A percentile compares a stretch with the other conserved stretches of the same genome.
These are phyloP conservation scores for Anthopleura xanthogrammica DNA, from an alignment of 92 coral and sea anemone species.

Conservation along the genomic window DNA sequence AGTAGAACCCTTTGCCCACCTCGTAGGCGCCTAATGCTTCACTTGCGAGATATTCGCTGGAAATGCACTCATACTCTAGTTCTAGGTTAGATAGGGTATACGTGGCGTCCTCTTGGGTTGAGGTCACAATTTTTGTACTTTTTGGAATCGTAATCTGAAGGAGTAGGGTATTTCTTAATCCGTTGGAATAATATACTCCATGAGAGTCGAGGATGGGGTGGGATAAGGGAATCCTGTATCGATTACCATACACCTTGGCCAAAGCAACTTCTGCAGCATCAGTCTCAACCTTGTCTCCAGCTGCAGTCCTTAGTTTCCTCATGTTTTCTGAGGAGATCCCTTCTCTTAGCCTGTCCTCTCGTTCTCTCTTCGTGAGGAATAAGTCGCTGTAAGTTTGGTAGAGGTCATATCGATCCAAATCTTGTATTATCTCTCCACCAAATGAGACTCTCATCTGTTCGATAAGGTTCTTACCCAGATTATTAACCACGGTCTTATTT, in stretches of 20 bases:
- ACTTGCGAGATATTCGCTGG: not conserved
- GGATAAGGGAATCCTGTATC: too few relatives aligned
- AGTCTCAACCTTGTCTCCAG: slow-evolving; percentile 21
- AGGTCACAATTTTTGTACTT: too few relatives aligned
- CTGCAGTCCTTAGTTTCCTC: slow-evolving; percentile 24
- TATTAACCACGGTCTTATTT: slow-evolving; percentile 38
- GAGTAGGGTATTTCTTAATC: too few relatives aligned
- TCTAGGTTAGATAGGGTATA: not conserved
- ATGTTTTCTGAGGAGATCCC: slow-evolving; percentile 25
- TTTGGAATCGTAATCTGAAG: too few relatives aligned
- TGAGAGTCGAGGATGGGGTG: too few relatives aligned
- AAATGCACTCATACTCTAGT: not conserved
- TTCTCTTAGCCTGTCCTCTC: slow-evolving; percentile 14
- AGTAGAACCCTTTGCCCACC: not conserved
- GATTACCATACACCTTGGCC: not conserved
- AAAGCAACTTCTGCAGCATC: slow-evolving; percentile 32
- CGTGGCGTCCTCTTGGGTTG: too few relatives aligned
- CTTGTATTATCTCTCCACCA: slow-evolving; percentile 42
- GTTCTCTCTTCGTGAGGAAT: slow-evolving; percentile 3
- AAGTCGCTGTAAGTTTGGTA: slow-evolving; percentile 37
- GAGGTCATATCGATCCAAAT: slow-evolving; percentile 37
- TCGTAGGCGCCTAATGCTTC: not conserved
- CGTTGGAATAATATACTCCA: too few relatives aligned
- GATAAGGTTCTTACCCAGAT: slow-evolving; percentile 42
- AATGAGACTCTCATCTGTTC: slow-evolving; percentile 21